Evolutionary conservation across 2,113 vertebrate species (phyloP), one percentile per base, ranked within the genome.

Genomic region (Misgurnus anguillicaudatus): DNA sequence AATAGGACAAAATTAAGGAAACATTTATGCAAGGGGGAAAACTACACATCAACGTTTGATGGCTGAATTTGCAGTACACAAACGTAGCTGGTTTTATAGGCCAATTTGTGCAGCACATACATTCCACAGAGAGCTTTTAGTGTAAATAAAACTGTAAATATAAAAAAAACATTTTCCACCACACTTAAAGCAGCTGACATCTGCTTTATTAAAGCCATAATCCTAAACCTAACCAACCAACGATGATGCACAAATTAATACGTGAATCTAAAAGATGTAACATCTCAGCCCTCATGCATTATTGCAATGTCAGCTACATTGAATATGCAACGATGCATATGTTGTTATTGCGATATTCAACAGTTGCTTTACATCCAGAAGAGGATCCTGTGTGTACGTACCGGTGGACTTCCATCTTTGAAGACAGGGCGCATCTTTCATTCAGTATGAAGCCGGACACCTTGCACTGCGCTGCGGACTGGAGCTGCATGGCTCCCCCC

Each of bases 391-490:
- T 39, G 51, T 17, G 61, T 82, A 88, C 87, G 6, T 87, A 88
- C 85, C 85, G 87, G 80, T 83, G 86, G 16, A 75, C 85, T 82
- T 88, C 87, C 87, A 88, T 88, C 83, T 88, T 87, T 4, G 83
- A 75, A 67, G 85, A 68, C 57, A 47, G 45, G 41, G 78, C 10
- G 42, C 87, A 88, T 86, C 81, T 77, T 82, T 87, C 84, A 36
- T 77, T 83, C 48, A 84, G 83, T 65, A 85, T 84, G 75, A 87
- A 88, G 55, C 77, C 75, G 31, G 83, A 82, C 67, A 80, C 77
- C 82, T 86, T 88, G 85, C 82, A 80, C 71, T 80, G 81, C 7
- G 79, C 64, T 13, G 84, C 64, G 67, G 87, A 72, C 65, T 86
- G 84, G 71, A 88, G 80, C 84, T 86, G 85, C 87, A 88, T 88